These are phyloP conservation scores for Menura novaehollandiae DNA, from an alignment of 2,113 vertebrate genomes.

Conservation along the genomic window DNA sequence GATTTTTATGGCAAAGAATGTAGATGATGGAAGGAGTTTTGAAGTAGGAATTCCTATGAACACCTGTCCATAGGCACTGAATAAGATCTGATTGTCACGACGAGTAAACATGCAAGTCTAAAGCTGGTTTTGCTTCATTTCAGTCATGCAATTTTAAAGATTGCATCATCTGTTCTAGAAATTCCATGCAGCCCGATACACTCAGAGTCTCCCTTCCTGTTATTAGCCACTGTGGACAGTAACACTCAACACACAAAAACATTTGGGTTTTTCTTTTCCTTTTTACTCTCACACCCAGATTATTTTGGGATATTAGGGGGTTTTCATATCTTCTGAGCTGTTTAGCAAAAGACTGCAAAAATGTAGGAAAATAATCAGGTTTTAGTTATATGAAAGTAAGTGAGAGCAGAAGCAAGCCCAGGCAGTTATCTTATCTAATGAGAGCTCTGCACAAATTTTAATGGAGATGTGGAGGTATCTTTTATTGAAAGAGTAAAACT, in stretches of 20 bases:
- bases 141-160: not conserved
- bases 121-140: not conserved
- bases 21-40: not conserved
- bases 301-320: not conserved
- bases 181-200: not conserved
- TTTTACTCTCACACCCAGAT: not conserved
- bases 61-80: not conserved
- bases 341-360: not conserved
- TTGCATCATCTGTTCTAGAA: not conserved
- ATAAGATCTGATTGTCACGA: not conserved
- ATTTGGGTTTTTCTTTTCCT: not conserved
- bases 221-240: not conserved
- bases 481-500: not conserved
- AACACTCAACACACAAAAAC: not conserved
- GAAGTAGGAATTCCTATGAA: not conserved
- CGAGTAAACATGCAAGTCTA: not conserved
- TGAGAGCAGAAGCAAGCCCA: not conserved
- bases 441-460: not conserved
- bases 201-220: not conserved
- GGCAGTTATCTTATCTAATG: not conserved
- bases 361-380: not conserved
- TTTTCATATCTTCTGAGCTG: not conserved
- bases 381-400: not conserved
- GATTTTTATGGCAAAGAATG: not conserved
- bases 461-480: not conserved